Base-by-base conservation (phyloP, 2,888 invertebrate genomes). In the Theretra japonica region DNA sequence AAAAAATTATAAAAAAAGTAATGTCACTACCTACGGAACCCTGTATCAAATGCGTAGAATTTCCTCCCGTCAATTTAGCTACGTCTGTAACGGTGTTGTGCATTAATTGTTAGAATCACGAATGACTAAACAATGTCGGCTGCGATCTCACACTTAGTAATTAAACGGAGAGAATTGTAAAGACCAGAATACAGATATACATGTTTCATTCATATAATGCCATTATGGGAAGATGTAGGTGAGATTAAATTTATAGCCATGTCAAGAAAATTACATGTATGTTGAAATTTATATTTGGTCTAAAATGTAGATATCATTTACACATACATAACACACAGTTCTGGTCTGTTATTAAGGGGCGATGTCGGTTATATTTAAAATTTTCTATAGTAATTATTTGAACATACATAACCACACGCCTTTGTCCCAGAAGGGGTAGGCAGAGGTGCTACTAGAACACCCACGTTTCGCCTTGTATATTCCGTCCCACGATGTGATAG, bases 61-160 rank as follows among this genome's bases (percentile, higher is more conserved):
- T 75, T 68, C 77, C 77, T 79, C 70, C 77, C 70, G 71, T 75
- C 70, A 77, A 80, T 81, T 79, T 76, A 33, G 58, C 57, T 73
- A 70, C 71, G 72, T 72, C 72, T 25, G 70, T 86, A 87, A 86
- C 84, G 82, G 84, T 77, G 76, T 75, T 73, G 78, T 75, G 77
- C 81, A 81, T 79, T 73, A 77, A 78, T 76, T 75, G 76, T 69
- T 75, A 75, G 77, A 86, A 85, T 82, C 87, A 86, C 84, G 86
- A 82, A 80, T 83, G 75, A 79, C 74, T 80, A 74, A 78, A 88
- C 85, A 86, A 87, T 85, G 79, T 75, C 75, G 79, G 75, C 81
- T 80, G 81, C 86, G 80, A 83, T 83, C 82, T 80, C 79, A 83
- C 83, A 83, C 73, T 78, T 78, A 75, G 76, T 79, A 77, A 80